Base-by-base conservation (phyloP, 2,113 vertebrate genomes). In the Rhea americana region DNA sequence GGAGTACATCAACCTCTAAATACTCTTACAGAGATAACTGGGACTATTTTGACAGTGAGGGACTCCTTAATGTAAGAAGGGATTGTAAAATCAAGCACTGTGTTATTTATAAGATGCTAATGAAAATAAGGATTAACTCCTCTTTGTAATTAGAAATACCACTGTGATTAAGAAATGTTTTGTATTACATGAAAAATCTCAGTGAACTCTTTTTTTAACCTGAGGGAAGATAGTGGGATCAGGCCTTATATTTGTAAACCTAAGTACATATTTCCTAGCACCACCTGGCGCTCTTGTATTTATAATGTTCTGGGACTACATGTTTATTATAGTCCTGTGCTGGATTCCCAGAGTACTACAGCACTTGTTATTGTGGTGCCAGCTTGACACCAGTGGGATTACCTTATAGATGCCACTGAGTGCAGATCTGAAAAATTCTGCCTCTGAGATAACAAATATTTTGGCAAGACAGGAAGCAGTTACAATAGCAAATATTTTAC, bases 401-500 rank as follows among this genome's bases (percentile, higher is more conserved):
- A 30, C 62, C 77, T 80, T 63, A 75, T 76, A 80, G 77, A 85
- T 79, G 43, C 51, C 47, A 86, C 65, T 76, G 66, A 85, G 22
- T 16, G n/a, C 74, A 63, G 50, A 84, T 86, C 55, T 90, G 53
- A 91, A 91, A 93, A 93, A 71, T 50, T 77, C 51, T 80, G 80
- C 47, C 59, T 91, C 68, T 66, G 62, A 87, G 59, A 90, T 94
- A 85, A 85, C 92, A 93, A 96, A 95, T 91, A 83, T 87, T 92
- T 95, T 93, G 87, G 61, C 87, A 79, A 82, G 81, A 86, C 78
- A 66, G 48, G 74, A 91, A 91, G 26, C 50, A 91, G 66, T 50
- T 94, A 85, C 66, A 82, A 50, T 51, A 89, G 39, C 71, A 95
- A 97, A 96, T 93, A 93, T 96, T 96, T 90, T 93, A 8, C n/a